Conservation (phyloP, 2,888 invertebrate genomes). For the Ophion obscuratus region DNA sequence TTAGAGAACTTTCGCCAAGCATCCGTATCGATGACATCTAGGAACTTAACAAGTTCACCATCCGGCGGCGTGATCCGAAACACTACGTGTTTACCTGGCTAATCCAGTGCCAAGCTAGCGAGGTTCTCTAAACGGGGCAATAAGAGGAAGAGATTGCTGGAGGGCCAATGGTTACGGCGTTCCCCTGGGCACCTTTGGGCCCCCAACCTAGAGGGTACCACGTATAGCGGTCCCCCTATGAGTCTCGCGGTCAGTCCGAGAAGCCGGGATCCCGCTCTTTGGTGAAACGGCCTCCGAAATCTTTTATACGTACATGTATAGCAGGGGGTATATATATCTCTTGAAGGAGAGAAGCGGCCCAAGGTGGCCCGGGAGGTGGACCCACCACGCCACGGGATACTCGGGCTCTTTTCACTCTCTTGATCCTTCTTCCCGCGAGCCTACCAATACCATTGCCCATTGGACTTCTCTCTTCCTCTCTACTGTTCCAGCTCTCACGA, state of each 20-base stretch:
- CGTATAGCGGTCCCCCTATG: constrained; percentile 10
- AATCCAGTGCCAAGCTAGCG: constrained; percentile 20
- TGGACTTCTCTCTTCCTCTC: constrained; percentile 14
- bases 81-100: constrained; percentile 28
- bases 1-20: neutral
- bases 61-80: neutral
- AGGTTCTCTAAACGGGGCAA: constrained; percentile 10
- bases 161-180: constrained; percentile 4
- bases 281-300: constrained; percentile 23
- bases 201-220: neutral
- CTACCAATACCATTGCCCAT: constrained; percentile 1
- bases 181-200: neutral
- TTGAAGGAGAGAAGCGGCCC: constrained; percentile 35
- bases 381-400: constrained; percentile 76
- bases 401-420: constrained; percentile 53
- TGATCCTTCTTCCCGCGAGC: constrained; percentile 30
- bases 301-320: constrained; percentile 27
- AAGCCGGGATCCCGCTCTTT: neutral
- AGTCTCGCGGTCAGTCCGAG: constrained; percentile 1
- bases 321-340: constrained; percentile 17
- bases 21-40: neutral
- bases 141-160: constrained; percentile 1
- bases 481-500: constrained; percentile 21
- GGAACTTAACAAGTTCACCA: neutral
- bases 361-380: constrained; percentile 62